Evolutionary conservation across 2,113 vertebrate genomes (phyloP), one percentile per base, ranked within the genome.

Genomic region (Cephalopterus ornatus): DNA sequence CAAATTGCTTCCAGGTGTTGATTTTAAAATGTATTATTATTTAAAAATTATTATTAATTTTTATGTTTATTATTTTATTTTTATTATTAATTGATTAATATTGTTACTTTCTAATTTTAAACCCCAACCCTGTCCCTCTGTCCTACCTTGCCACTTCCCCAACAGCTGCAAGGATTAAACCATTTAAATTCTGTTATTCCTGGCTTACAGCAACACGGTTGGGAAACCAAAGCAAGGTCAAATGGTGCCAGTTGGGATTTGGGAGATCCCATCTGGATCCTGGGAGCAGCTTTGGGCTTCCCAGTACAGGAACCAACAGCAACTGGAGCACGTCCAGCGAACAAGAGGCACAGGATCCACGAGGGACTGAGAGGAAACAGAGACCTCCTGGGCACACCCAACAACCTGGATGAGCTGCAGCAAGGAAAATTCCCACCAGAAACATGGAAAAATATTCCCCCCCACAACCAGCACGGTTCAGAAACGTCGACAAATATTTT

Each of bases 311-410:
- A 35, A 70, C 24, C 10, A 42, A 11, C 16, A 59, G 14, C 12
- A 47, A 33, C 5, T 8, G 42, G 32, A 63, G 9, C 26, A 33
- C 2, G 8, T 19, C 9, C 55, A 14, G 27, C 33, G 61, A 39
- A 37, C 15, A 10, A 8, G 3, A 17, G 6, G 3, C 5, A 30
- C 8, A 5, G 52, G 37, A 27, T 22, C 7, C 17, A 22, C 0
- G 30, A 56, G n/a, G 30, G 28, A 8, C 4, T 26, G 42, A 37
- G 35, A 41, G 61, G 66, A 87, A 4, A 18, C 8, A 32, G 2
- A 32, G 15, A 4, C 33, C 42, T 33, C 27, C 17, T 24, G 39
- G 68, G 47, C n/a, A 49, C 20, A 21, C 10, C 20, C 23, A 22
- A 50, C 23, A 72, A 56, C 42, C 5, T 0, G 19, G 18, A 39